Base-by-base conservation (phyloP, 2,888 invertebrate genomes). In the Arenicola marina region DNA sequence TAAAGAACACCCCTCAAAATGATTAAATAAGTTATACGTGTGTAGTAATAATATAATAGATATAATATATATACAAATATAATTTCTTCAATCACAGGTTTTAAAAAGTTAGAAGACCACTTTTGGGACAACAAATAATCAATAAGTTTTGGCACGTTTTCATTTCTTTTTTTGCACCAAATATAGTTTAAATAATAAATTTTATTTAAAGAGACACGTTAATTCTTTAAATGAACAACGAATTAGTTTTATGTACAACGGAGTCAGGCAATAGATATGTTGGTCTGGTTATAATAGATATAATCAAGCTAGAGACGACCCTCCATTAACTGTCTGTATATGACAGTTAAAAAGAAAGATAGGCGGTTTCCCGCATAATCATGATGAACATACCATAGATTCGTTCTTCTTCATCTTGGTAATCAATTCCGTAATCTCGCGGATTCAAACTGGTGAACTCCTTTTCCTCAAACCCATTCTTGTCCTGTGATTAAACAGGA, bases 351-450 rank as follows among this genome's bases (percentile, higher is more conserved):
- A n/a, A n/a, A n/a, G n/a, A n/a, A n/a, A n/a, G n/a, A n/a, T n/a
- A n/a, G n/a, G n/a, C 11, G 18, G 18, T 38, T 38, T 38, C 38
- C 11, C 18, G 38, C 11, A 38, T 38, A 38, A 18, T 15, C 38
- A 38, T 15, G 38, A 48, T 48, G n/a, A n/a, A 48, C 26, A n/a
- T 24, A 48, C 48, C 26, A 48, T n/a, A n/a, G 24, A n/a, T 24
- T 48, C 7, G 15, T 7, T 48, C 48, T n/a, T 11, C 74, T 33
- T 75, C 73, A 11, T 77, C 76, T 29, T 71, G 70, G 29, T 70
- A 63, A 24, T 72, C 68, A 51, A 73, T 68, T n/a, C 69, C 73
- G 66, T 73, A 73, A 44, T 73, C 67, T 48, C 61, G 54, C 4
- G 69, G 69, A 29, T 69, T 62, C 34, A 69, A 24, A 15, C 44